These are phyloP conservation scores for Ylistrum balloti DNA, from an alignment of 1,140 invertebrate species.

Conservation along the genomic window DNA sequence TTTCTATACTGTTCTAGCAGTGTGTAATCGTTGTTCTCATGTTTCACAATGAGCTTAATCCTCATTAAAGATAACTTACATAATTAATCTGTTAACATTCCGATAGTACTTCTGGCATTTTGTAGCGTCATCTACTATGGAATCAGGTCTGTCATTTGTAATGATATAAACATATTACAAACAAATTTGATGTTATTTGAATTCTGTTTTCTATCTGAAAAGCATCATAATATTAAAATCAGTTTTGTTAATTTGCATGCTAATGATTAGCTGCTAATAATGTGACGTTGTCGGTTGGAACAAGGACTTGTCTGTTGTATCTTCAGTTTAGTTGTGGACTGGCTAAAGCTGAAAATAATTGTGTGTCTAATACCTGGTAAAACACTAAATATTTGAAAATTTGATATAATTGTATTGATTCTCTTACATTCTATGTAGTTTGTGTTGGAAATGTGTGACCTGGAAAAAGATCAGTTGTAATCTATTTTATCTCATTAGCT, in stretches of 20 bases:
- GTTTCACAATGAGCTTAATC: neutral
- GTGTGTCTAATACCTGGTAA: neutral
- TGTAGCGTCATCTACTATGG: neutral
- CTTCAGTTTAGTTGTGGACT: neutral
- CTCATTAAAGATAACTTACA: neutral
- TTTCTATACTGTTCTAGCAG: neutral
- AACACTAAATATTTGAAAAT: neutral
- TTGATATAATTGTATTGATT: neutral
- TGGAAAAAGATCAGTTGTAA: slow-evolving; percentile 4
- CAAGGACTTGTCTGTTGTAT: neutral
- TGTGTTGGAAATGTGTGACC: neutral
- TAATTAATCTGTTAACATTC: neutral
- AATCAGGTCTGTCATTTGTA: neutral
- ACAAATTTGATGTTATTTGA: neutral
- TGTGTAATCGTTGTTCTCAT: neutral
- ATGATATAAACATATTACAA: neutral
- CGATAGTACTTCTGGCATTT: neutral
- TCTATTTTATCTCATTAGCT: slow-evolving; percentile 13
- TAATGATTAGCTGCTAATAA: neutral
- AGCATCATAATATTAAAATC: slow-evolving; percentile 31
- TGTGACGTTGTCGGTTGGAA: neutral
- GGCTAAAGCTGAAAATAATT: neutral
- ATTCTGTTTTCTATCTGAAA: neutral
- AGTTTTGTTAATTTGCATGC: slow-evolving; percentile 15
- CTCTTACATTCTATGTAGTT: neutral